A percentile compares a stretch with the other conserved stretches of the same genome.
phyloP scores from a whole-genome alignment of 2,797 vertebrate genomes.

The Melanotaenia trifasciata region DNA sequence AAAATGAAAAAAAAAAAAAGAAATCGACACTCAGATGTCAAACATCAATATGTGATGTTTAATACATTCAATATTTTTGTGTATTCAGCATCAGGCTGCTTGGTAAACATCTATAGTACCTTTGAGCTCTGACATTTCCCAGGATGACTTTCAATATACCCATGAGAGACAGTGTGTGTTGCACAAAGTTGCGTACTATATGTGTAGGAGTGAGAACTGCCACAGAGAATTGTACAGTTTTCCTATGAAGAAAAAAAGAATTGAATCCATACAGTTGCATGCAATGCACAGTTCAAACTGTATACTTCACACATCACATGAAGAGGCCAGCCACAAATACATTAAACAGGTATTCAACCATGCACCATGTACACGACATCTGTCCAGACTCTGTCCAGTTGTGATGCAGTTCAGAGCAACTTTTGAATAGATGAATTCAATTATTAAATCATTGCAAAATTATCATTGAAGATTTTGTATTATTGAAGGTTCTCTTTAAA shows the following conservation, averaged over 20 bases:
- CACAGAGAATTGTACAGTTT: conserved; percentile 29
- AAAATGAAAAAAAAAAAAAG: conserved; percentile 13
- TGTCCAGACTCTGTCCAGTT: background rate
- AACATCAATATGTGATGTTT: conserved; percentile 52
- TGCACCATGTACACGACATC: background rate
- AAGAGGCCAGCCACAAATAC: conserved; percentile 20
- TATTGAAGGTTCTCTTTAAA: conserved; percentile 24
- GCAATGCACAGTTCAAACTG: conserved; percentile 26
- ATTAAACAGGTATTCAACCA: conserved; percentile 31
- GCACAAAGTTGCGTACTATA: conserved; percentile 44
- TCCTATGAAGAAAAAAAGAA: conserved; percentile 17
- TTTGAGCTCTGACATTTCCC: conserved; percentile 52
- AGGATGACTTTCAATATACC: conserved; percentile 47
- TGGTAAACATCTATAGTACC: conserved; percentile 37
- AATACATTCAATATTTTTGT: conserved; percentile 53
- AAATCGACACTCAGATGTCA: conserved; percentile 31
- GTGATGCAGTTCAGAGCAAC: conserved; percentile 17
- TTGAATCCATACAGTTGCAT: conserved; percentile 32
- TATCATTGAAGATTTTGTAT: conserved; percentile 20
- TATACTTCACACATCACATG: conserved; percentile 31
- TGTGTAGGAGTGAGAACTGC: conserved; percentile 34
- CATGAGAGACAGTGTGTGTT: conserved; percentile 42
- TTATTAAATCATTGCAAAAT: conserved; percentile 4
- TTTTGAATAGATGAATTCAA: conserved; percentile 9
- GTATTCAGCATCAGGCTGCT: conserved; percentile 21